Percentiles rank a stretch among this genome's conserved stretches.
phyloP scores from a whole-genome alignment of 2,888 invertebrate species.

The Tenthredo scrophulariae region DNA sequence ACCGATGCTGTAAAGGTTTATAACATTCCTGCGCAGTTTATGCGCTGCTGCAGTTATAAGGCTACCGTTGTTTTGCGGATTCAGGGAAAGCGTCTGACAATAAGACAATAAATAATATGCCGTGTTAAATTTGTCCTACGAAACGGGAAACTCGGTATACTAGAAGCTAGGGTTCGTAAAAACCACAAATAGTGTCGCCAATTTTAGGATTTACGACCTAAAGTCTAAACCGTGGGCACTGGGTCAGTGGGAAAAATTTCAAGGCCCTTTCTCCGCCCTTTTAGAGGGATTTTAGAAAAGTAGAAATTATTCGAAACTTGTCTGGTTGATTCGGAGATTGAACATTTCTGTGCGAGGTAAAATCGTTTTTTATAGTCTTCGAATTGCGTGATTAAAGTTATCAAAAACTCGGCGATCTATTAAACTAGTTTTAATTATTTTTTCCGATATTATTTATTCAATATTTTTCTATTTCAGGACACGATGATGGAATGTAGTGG shows the following conservation, averaged over 20 bases:
- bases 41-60: slow-evolving; percentile 5
- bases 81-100: slow-evolving; percentile 48
- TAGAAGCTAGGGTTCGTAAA: background rate
- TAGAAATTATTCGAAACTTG: background rate
- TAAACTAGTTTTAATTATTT: background rate
- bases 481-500: slow-evolving; percentile 73
- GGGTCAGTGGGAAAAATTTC: slow-evolving; percentile 61
- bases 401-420: background rate
- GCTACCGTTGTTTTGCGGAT: slow-evolving; percentile 51
- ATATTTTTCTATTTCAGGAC: slow-evolving; percentile 63
- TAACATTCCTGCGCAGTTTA: background rate
- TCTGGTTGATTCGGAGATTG: background rate
- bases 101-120: slow-evolving; percentile 53
- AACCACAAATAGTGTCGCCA: slow-evolving; percentile 39
- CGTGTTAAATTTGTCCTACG: slow-evolving; percentile 56
- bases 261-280: slow-evolving; percentile 7
- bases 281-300: background rate
- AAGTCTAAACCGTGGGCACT: slow-evolving; percentile 56
- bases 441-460: background rate
- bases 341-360: background rate
- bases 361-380: background rate
- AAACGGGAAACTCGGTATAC: slow-evolving; percentile 36
- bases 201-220: slow-evolving; percentile 55
- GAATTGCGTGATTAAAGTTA: background rate
- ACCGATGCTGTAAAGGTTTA: slow-evolving; percentile 45